Evolutionary conservation across 2,113 vertebrate genomes (phyloP).

Genomic region (Pelobates fuscus): DNA sequence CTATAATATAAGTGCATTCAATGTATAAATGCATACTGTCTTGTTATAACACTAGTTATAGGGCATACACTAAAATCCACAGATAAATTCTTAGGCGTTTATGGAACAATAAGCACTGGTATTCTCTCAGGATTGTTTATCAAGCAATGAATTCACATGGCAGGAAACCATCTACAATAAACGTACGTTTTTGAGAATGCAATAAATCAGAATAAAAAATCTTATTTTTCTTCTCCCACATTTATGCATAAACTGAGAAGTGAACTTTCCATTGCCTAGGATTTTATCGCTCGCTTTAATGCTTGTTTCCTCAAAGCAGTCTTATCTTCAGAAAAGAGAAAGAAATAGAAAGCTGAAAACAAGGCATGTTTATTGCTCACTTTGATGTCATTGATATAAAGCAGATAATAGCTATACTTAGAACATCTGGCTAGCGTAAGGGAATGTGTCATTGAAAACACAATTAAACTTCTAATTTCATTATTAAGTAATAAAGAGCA

Average conservation of each 20-base stretch:
- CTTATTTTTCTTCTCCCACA: slow-evolving; percentile 26
- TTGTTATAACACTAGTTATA: not conserved
- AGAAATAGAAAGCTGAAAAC: slow-evolving; percentile 52
- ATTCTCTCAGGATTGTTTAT: slow-evolving; percentile 1
- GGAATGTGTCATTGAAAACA: slow-evolving; percentile 55
- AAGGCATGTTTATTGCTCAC: slow-evolving; percentile 50
- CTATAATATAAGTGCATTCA: too few species aligned
- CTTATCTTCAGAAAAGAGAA: slow-evolving; percentile 32
- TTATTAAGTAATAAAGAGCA: slow-evolving; percentile 51
- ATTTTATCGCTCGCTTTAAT: slow-evolving; percentile 26
- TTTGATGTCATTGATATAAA: slow-evolving; percentile 54
- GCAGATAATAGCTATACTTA: slow-evolving; percentile 52
- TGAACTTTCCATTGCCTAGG: slow-evolving; percentile 36
- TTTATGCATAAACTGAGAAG: slow-evolving; percentile 21
- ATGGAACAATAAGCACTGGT: not conserved
- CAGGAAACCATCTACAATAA: slow-evolving; percentile 16
- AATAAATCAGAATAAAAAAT: slow-evolving; percentile 31
- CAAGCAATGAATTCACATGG: slow-evolving; percentile 10
- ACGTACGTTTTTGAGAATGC: not conserved
- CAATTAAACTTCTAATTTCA: slow-evolving; percentile 55
- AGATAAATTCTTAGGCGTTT: not conserved
- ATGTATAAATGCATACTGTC: too few species aligned
- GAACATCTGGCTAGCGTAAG: slow-evolving; percentile 52
- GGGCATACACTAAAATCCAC: not conserved
- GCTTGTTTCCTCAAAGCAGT: slow-evolving; percentile 30